Base-by-base conservation (phyloP, 23 tunicate genomes). In the Botrylloides violaceus region DNA sequence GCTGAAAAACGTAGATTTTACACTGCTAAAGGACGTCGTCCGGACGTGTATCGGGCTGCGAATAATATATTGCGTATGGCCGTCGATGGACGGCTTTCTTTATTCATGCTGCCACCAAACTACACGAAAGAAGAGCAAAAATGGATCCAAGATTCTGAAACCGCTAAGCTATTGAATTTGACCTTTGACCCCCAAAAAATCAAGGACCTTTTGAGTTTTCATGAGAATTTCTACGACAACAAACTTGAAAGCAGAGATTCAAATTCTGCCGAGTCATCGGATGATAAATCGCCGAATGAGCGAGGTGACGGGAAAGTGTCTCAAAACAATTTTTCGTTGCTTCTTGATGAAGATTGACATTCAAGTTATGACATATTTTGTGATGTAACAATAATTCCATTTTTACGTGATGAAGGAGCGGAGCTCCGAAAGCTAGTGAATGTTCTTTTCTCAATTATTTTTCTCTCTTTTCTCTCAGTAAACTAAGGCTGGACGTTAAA, bases 31-130 rank as follows among this genome's bases (percentile, higher is more conserved):
- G 87, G 85, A 4, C 81, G 81, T 2, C 58, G 92, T 19, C 87
- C 98, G 36, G 98, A 92, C 48, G 98, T 85, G 25, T 92, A 92
- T 72, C 65, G 98, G 18, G 98, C 86, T 0, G 98, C 98, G 0
- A 92, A 92, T 36, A 62, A 65, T 30, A 85, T 92, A 19, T 58
- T 92, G 23, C 50, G 98, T 20, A 92, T 92, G 98, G 92, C 93
- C 0, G 98, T 92, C 0, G 92, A 85, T 71, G 98, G 98, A 2
- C 61, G 92, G 65, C 76, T 92, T 25, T 85, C 85, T 49, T 29
- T 92, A 87, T 85, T 58, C 49, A 84, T 92, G 92, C 33, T 80
- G 36, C 98, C 98, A 31, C 87, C 87, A 2, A 80, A 65, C n/a
- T 92, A 64, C 49, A 53, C 73, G 35, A 75, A 75, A 28, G 70